Evolutionary conservation across 2,113 vertebrate species (phyloP).

Genomic region (Rhagologus leucostigma): DNA sequence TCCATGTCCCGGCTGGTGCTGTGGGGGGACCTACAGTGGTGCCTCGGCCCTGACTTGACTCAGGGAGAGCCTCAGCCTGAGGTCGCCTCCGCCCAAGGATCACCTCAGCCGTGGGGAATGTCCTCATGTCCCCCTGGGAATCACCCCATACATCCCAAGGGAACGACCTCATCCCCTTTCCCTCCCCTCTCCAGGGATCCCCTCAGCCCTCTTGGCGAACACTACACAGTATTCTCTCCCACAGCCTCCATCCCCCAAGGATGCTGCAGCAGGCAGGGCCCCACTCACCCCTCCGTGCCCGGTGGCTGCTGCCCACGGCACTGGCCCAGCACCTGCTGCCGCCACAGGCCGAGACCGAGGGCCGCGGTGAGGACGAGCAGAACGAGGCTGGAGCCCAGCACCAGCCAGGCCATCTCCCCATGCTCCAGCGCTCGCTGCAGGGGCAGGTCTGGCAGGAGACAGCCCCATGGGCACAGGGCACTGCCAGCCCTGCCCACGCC

Average conservation of each 20-base stretch:
- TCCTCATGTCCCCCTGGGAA: not conserved
- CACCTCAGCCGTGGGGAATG: not conserved
- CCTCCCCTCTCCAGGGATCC: not conserved
- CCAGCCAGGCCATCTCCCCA: not conserved
- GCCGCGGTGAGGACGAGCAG: not conserved
- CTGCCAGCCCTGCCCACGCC: not conserved
- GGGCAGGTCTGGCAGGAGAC: not conserved
- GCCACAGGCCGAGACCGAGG: not conserved
- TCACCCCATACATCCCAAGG: not conserved
- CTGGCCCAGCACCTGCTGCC: not conserved
- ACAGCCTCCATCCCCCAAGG: too few species aligned
- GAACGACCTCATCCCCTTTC: too few species aligned
- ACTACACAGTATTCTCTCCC: too few species aligned
- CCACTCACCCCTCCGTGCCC: not conserved
- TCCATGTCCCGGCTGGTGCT: not conserved
- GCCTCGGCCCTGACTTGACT: not conserved
- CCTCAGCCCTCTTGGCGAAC: not conserved
- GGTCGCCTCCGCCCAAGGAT: not conserved
- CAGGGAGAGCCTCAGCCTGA: not conserved
- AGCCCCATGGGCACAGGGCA: not conserved
- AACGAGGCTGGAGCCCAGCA: not conserved
- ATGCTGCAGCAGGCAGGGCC: not conserved
- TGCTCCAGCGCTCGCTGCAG: fast-evolving
- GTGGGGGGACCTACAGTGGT: not conserved
- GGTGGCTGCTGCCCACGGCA: fast-evolving